Conservation (phyloP, 1,140 invertebrate genomes). For the Popillia japonica region DNA sequence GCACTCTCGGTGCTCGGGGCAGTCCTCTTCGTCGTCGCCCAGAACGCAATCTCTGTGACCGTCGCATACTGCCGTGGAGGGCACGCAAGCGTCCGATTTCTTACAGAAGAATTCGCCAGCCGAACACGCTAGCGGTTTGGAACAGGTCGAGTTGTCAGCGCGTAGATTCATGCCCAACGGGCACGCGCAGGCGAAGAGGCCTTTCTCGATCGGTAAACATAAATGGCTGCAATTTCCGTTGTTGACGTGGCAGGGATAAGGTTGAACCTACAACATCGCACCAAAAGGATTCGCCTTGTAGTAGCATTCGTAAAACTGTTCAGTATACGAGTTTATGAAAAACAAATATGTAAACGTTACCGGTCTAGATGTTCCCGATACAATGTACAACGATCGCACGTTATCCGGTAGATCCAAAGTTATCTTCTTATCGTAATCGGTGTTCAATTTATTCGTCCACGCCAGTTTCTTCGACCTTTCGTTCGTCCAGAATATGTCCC, state of each 20-base stretch:
- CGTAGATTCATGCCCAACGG: slow-evolving; percentile 66
- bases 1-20: slow-evolving; percentile 59
- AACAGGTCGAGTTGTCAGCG: slow-evolving; percentile 64
- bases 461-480: slow-evolving; percentile 63
- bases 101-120: slow-evolving; percentile 65
- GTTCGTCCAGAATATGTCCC: slow-evolving; percentile 71
- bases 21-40: slow-evolving; percentile 74
- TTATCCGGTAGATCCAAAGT: slow-evolving; percentile 53
- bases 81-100: slow-evolving; percentile 70
- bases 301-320: too few relatives aligned
- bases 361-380: not conserved
- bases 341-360: too few relatives aligned
- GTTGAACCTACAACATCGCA: slow-evolving; percentile 17
- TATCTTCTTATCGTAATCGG: slow-evolving; percentile 59
- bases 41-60: slow-evolving; percentile 72
- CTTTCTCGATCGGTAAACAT: slow-evolving; percentile 66
- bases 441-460: slow-evolving; percentile 67
- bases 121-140: slow-evolving; percentile 61
- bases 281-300: too few relatives aligned
- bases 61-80: slow-evolving; percentile 72
- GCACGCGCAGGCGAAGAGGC: slow-evolving; percentile 64
- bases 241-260: slow-evolving; percentile 68
- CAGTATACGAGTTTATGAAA: too few relatives aligned
- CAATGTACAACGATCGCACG: slow-evolving; percentile 52
- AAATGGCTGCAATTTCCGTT: slow-evolving; percentile 79